These are phyloP conservation scores for Pseudomyrmex concolor DNA, from an alignment of 1,140 invertebrate species.

Conservation along the genomic window DNA sequence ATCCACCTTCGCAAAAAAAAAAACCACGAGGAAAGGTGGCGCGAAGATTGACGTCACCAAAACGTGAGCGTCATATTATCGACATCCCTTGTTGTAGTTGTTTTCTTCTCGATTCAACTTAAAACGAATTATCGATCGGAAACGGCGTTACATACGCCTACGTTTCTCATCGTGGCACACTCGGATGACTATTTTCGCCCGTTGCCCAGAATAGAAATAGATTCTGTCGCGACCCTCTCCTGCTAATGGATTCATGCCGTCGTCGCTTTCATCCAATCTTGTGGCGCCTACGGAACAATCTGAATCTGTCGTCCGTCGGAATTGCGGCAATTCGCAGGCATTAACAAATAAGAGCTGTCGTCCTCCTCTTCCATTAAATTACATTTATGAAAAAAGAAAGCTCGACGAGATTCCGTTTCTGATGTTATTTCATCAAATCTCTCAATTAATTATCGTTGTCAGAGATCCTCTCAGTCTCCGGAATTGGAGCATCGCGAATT, in stretches of 20 bases:
- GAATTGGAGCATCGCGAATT: neutral
- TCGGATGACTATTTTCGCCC: conserved; percentile 52
- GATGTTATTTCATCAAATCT: neutral
- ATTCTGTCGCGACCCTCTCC: neutral
- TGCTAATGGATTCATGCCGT: neutral
- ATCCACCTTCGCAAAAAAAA: neutral
- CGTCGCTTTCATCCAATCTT: conserved; percentile 41
- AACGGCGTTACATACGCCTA: conserved; percentile 58
- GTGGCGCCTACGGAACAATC: neutral
- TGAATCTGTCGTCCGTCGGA: neutral
- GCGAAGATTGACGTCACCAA: conserved; percentile 66
- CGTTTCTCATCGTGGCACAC: conserved; percentile 42
- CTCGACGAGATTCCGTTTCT: neutral
- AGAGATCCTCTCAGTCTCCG: neutral
- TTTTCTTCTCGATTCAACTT: conserved; percentile 20
- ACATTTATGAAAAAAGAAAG: neutral
- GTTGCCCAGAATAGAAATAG: conserved; percentile 51
- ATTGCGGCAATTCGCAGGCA: neutral
- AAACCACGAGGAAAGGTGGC: neutral
- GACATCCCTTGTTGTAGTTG: neutral
- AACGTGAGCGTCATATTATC: conserved; percentile 55
- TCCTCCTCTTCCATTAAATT: neutral
- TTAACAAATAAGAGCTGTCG: neutral
- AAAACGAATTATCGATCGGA: conserved; percentile 50
- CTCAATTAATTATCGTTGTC: neutral